Evolutionary conservation across 1,140 invertebrate species (phyloP).

Genomic region (Gryllus bimaculatus): DNA sequence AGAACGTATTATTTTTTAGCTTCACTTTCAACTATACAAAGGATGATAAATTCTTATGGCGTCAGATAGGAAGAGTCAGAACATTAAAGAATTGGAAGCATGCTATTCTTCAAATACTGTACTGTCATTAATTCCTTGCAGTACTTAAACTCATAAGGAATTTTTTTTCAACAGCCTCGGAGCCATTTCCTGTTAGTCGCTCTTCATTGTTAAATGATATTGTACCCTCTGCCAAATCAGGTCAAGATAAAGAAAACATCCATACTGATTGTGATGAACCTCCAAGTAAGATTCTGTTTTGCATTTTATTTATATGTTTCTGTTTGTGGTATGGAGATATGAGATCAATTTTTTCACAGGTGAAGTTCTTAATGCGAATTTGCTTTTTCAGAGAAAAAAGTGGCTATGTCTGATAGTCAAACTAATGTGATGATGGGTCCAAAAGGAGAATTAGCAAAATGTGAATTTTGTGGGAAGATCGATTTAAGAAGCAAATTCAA

Average conservation of each 20-base stretch:
- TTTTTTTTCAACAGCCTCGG: slow-evolving; percentile 43
- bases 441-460: slow-evolving; percentile 50
- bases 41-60: too few relatives aligned
- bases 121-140: too few relatives aligned
- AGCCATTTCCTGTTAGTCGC: slow-evolving; percentile 79
- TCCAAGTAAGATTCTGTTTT: slow-evolving; percentile 41
- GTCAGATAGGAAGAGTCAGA: too few relatives aligned
- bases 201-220: slow-evolving; percentile 40
- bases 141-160: too few relatives aligned
- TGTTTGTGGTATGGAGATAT: slow-evolving; percentile 21
- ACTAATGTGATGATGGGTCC: slow-evolving; percentile 24
- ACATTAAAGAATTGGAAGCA: too few relatives aligned
- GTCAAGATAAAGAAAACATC: slow-evolving; percentile 41
- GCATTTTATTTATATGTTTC: slow-evolving; percentile 22
- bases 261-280: slow-evolving; percentile 52
- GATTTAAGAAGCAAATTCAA: slow-evolving; percentile 61
- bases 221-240: slow-evolving; percentile 33
- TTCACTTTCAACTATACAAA: too few relatives aligned
- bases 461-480: slow-evolving; percentile 68
- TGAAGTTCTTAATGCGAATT: not conserved
- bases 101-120: too few relatives aligned
- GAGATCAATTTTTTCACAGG: not conserved
- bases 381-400: slow-evolving; percentile 33
- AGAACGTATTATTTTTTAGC: too few relatives aligned
- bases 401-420: slow-evolving; percentile 30